A percentile compares a stretch with the other conserved stretches of the same genome.
These are phyloP conservation scores for Apodemia zela DNA, from an alignment of 2,888 invertebrate genomes.

Conservation along the genomic window DNA sequence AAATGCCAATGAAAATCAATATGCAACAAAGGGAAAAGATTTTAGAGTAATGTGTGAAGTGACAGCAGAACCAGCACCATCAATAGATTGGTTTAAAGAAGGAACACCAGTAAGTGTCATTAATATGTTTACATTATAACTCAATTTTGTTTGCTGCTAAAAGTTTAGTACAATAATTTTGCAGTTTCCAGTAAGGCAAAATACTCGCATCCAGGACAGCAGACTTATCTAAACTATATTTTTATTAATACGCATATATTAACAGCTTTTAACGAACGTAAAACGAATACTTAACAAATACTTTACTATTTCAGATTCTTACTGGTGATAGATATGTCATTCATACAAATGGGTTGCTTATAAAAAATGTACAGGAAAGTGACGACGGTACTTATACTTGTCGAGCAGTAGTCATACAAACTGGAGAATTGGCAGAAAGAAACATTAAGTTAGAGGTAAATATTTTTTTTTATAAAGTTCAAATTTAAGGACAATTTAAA, in stretches of 20 bases:
- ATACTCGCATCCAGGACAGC: background rate
- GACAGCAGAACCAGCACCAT: conserved; percentile 90
- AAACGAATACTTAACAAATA: background rate
- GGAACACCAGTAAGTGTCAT: conserved; percentile 81
- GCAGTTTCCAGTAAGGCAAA: background rate
- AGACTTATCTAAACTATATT: background rate
- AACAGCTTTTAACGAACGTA: too few relatives aligned
- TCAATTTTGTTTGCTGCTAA: background rate
- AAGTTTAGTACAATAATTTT: background rate
- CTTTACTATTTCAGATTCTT: conserved; percentile 70
- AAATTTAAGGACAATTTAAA: background rate
- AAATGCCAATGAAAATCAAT: conserved; percentile 91
- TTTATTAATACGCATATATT: too few relatives aligned
- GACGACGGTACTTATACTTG: conserved; percentile 94
- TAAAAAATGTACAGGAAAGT: conserved; percentile 87
- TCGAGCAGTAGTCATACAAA: conserved; percentile 90
- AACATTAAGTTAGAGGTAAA: conserved; percentile 89
- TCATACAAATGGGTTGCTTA: conserved; percentile 87
- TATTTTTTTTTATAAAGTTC: background rate
- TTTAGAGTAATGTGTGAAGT: conserved; percentile 91
- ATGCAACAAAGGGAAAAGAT: conserved; percentile 87
- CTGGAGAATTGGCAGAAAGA: conserved; percentile 88
- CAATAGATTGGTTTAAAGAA: conserved; percentile 92
- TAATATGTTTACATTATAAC: background rate
- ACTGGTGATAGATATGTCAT: conserved; percentile 87